Conservation (phyloP, 2,888 invertebrate genomes). For the Globia sparganii region DNA sequence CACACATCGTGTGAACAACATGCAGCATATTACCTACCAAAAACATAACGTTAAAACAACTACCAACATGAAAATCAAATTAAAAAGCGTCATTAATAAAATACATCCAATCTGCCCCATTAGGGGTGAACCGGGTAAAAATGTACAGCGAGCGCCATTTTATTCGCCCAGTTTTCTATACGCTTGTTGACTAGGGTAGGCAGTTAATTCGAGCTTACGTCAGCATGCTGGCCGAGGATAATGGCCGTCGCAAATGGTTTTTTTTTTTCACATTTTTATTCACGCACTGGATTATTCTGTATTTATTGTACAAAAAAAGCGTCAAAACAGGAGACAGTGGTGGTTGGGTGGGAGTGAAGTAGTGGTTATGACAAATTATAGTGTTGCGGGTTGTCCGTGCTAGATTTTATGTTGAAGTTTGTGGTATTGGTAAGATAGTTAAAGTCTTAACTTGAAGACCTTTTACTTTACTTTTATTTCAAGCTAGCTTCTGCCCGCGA, state of each 20-base stretch:
- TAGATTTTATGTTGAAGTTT: not conserved
- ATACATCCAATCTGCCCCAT: slow-evolving; percentile 61
- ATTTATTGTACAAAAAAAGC: slow-evolving; percentile 52
- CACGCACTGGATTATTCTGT: slow-evolving; percentile 60
- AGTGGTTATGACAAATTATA: not conserved
- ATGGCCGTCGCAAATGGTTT: slow-evolving; percentile 71
- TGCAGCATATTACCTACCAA: slow-evolving; percentile 23
- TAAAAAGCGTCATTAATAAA: slow-evolving; percentile 62
- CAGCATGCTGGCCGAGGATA: slow-evolving; percentile 71
- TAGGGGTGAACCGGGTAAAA: slow-evolving; percentile 62
- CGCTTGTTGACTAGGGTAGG: slow-evolving; percentile 72
- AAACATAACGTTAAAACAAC: slow-evolving; percentile 29
- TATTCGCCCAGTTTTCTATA: slow-evolving; percentile 65
- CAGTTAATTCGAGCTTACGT: slow-evolving; percentile 76
- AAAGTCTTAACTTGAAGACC: not conserved
- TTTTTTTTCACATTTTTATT: slow-evolving; percentile 66
- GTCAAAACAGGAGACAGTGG: slow-evolving; percentile 29
- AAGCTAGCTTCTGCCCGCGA: no score
- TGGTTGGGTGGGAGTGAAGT: slow-evolving; percentile 4
- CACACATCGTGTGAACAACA: not conserved
- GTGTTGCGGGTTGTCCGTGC: not conserved
- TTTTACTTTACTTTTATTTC: not conserved
- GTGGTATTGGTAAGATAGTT: not conserved
- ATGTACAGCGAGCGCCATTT: slow-evolving; percentile 69
- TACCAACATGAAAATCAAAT: slow-evolving; percentile 50